Evolutionary conservation across 92 coral and sea anemone species (phyloP).

Genomic region (Montipora capitata): DNA sequence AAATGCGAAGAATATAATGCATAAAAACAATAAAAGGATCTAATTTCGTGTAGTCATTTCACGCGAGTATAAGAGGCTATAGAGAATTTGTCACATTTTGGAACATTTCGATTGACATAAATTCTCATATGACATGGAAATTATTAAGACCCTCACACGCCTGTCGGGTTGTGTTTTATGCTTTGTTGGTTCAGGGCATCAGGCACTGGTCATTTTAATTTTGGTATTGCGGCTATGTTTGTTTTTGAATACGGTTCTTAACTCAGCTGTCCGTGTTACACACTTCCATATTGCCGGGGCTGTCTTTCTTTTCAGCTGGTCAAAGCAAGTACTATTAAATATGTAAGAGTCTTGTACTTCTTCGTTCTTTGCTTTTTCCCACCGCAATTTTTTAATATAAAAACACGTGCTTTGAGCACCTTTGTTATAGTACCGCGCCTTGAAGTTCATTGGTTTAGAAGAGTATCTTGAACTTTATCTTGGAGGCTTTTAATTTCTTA

Average conservation of each 20-base stretch:
- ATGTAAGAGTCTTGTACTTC: conserved; percentile 8
- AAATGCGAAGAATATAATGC: background rate
- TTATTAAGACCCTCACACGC: conserved; percentile 8
- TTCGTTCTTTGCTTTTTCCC: conserved; percentile 5
- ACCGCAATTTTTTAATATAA: background rate
- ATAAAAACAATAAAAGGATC: background rate
- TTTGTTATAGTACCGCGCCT: conserved; percentile 29
- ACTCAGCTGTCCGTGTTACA: conserved; percentile 54
- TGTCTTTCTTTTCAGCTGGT: conserved; percentile 46
- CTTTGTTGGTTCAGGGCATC: conserved; percentile 51
- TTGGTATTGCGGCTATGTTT: conserved; percentile 55
- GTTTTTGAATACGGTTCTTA: conserved; percentile 33
- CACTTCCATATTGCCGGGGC: conserved; percentile 15
- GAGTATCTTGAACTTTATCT: conserved; percentile 40
- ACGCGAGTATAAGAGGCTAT: background rate
- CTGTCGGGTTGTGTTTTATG: conserved; percentile 9
- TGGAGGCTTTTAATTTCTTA: conserved; percentile 26
- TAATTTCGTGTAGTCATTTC: conserved; percentile 4
- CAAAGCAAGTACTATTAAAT: conserved; percentile 30
- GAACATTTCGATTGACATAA: conserved; percentile 27
- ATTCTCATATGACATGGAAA: conserved; percentile 3
- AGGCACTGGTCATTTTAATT: conserved; percentile 57
- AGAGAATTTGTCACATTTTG: conserved; percentile 17
- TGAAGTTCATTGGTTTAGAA: conserved; percentile 2
- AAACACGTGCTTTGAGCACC: conserved; percentile 21